Evolutionary conservation across 2,888 invertebrate species (phyloP).

Genomic region (Melinaea marsaeus): DNA sequence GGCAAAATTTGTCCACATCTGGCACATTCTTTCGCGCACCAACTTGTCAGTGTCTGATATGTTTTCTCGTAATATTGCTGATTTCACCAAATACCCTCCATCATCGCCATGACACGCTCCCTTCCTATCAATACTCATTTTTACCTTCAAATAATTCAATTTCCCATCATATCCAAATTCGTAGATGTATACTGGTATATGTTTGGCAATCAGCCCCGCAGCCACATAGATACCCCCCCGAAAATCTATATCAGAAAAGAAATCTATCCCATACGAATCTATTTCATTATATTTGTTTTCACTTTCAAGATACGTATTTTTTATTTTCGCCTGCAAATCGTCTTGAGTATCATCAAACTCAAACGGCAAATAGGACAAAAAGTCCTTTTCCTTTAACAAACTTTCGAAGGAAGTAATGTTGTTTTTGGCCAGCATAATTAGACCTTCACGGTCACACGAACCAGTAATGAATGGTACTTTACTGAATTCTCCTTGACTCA

Average conservation of each 20-base stretch:
- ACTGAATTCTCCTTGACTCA: slow-evolving; percentile 59
- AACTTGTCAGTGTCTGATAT: slow-evolving; percentile 49
- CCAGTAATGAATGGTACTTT: slow-evolving; percentile 74
- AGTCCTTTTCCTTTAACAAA: slow-evolving; percentile 52
- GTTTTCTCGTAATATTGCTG: slow-evolving; percentile 40
- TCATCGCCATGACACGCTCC: slow-evolving; percentile 81
- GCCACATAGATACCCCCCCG: slow-evolving; percentile 56
- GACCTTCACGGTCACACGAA: slow-evolving; percentile 68
- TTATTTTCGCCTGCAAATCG: slow-evolving; percentile 50
- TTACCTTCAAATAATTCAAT: slow-evolving; percentile 72
- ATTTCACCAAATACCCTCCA: slow-evolving; percentile 75
- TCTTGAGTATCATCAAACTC: slow-evolving; percentile 42
- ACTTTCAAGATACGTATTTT: slow-evolving; percentile 66
- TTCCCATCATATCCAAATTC: slow-evolving; percentile 77
- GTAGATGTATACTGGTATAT: slow-evolving; percentile 75
- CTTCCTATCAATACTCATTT: slow-evolving; percentile 54
- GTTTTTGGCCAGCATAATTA: slow-evolving; percentile 47
- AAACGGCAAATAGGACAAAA: slow-evolving; percentile 55
- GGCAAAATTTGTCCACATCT: slow-evolving; percentile 82
- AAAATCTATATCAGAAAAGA: slow-evolving; percentile 72
- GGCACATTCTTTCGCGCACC: slow-evolving; percentile 66
- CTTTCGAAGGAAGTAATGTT: slow-evolving; percentile 54
- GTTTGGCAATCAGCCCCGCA: slow-evolving; percentile 52
- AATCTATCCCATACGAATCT: slow-evolving; percentile 62
- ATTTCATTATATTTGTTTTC: slow-evolving; percentile 49